Percentiles rank a stretch among this genome's conserved stretches.
Evolutionary conservation across 1,140 invertebrate genomes (phyloP).

Genomic region (Colletes gigas): DNA sequence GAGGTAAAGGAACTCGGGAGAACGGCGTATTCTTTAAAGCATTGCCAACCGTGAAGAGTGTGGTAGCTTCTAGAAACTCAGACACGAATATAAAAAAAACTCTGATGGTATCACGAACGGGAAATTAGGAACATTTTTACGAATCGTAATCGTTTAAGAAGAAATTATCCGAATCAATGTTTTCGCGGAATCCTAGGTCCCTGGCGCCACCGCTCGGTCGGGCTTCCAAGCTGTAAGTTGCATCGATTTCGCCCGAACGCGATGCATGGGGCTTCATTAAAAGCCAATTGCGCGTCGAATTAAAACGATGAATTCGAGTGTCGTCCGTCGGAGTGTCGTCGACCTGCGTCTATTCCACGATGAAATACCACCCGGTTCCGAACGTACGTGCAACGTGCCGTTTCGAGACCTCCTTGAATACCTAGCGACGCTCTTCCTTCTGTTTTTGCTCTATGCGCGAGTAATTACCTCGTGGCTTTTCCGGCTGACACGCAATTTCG

Average conservation of each 20-base stretch:
- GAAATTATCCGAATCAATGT: slow-evolving; percentile 12
- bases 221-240: slow-evolving; percentile 43
- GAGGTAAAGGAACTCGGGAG: not conserved
- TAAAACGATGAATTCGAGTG: slow-evolving; percentile 21
- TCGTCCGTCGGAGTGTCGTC: not conserved
- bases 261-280: slow-evolving; percentile 14
- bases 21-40: too few relatives aligned
- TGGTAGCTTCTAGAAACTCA: too few relatives aligned
- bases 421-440: not conserved
- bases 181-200: not conserved
- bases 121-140: too few relatives aligned
- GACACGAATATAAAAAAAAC: too few relatives aligned
- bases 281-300: slow-evolving; percentile 20
- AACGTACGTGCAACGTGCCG: too few relatives aligned
- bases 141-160: not conserved
- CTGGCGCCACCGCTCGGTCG: slow-evolving; percentile 63
- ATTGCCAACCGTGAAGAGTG: not conserved
- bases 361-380: not conserved
- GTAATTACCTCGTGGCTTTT: slow-evolving; percentile 52
- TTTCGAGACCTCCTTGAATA: too few relatives aligned
- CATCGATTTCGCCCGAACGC: slow-evolving; percentile 60
- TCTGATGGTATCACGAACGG: too few relatives aligned
- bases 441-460: slow-evolving; percentile 31
- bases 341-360: not conserved
- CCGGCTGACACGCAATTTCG: slow-evolving; percentile 58